Evolutionary conservation across 2,113 vertebrate genomes (phyloP), one percentile per base, ranked within the genome.

Genomic region (Ia io): DNA sequence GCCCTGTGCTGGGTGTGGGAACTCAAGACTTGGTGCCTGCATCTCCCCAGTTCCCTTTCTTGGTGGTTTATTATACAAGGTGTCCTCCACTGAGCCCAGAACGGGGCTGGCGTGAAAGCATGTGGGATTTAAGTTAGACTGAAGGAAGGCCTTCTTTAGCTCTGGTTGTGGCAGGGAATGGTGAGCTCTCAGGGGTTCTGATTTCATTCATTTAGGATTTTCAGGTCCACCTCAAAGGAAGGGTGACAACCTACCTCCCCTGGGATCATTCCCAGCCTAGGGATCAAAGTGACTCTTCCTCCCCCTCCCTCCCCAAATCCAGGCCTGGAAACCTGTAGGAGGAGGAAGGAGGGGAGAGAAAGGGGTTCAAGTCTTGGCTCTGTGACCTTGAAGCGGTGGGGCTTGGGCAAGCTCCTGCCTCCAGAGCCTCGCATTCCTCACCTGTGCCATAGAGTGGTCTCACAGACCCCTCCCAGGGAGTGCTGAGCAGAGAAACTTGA

Each of bases 181-280:
- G 44, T 3, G 59, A 59, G 47, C n/a, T 71, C 20, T 47, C 74
- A 79, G 53, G 53, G n/a, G 32, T 65, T 51, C 69, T 70, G 20
- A 17, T 56, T 90, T 84, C 32, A 44, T 85, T 69, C 42, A 12
- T 63, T 94, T 22, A 80, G 44, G 30, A 86, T 59, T 82, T 92
- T 76, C n/a, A 37, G 42, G 35, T 90, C 42, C 12, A n/a, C 18
- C 28, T 59, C 18, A n/a, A 65, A 87, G 63, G 73, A 63, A 47
- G 30, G 73, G 28, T 40, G 28, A 76, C 12, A 28, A 35, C 13
- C 23, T 73, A 12, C 37, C 44, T 79, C 14, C 9, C 20, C 42
- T 65, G 47, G 44, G 23, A 37, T 84, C 79, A 49, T 67, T 67
- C 37, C 69, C 28, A 53, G 51, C 18, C 42, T 76, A 9, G 83